Percentiles rank a stretch among this genome's conserved stretches.
Evolutionary conservation across 2,797 vertebrate genomes (phyloP).

Genomic region (Catharus ustulatus): DNA sequence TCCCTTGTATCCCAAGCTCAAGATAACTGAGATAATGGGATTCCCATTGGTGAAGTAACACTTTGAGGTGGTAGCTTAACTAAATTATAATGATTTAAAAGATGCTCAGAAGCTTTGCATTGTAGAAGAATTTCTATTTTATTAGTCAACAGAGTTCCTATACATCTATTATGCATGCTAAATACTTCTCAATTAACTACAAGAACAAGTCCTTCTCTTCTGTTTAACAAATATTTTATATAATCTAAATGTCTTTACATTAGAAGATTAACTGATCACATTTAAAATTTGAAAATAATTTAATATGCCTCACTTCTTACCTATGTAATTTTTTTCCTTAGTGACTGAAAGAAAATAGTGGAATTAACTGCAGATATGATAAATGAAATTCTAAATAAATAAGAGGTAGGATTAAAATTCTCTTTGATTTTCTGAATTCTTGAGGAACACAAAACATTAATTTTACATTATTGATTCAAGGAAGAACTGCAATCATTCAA

Average conservation of each 20-base stretch:
- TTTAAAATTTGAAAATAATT: not conserved
- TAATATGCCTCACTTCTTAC: not conserved
- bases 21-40: accelerated
- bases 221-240: not conserved
- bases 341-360: not conserved
- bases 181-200: not conserved
- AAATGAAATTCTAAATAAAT: slow-evolving; percentile 2
- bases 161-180: not conserved
- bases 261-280: not conserved
- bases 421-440: not conserved
- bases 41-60: not conserved
- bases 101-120: not conserved
- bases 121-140: not conserved
- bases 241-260: not conserved
- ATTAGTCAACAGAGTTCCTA: not conserved
- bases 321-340: not conserved
- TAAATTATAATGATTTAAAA: not conserved
- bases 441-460: not conserved
- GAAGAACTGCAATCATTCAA: not conserved
- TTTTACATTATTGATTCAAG: not conserved
- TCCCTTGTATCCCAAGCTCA: not conserved
- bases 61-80: not conserved
- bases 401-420: not conserved
- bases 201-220: not conserved
- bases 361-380: not conserved